Evolutionary conservation across 2,888 invertebrate species (phyloP), one percentile per base, ranked within the genome.

Genomic region (Nomada fabriciana): DNA sequence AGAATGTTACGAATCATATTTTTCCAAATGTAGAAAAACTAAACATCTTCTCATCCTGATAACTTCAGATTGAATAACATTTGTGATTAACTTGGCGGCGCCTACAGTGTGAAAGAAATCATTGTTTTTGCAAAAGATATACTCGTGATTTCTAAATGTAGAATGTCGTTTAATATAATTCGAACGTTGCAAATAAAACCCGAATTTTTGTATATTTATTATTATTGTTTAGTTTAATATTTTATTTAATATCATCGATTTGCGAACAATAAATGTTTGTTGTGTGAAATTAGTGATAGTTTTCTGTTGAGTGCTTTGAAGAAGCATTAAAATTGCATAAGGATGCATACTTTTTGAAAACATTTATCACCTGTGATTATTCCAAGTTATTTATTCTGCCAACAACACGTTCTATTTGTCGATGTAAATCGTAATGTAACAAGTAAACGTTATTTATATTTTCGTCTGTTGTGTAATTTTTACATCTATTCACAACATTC

Each of bases 221-320:
- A 47, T 47, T 36, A 59, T 23, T 36, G 2, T 52, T 29, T 52
- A 18, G 3, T 23, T 23, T 20, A 43, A 15, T 36, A 10, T 61
- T 61, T 61, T 11, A 52, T 59, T 61, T n/a, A 60, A n/a, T 73
- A 55, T 23, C 36, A 42, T n/a, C 2, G n/a, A 55, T 67, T 67
- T 15, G 13, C 50, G 2, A 25, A 13, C 1, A 23, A 18, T 47
- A 2, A 2, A 18, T 60, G 50, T 52, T 50, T 43, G 36, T 29
- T 29, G 10, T 29, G 23, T 53, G 23, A 75, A n/a, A 36, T n/a
- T 23, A 10, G 23, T 18, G 1, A 60, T 52, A 29, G n/a, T 52
- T 3, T 36, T 23, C 0, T 20, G 1, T 50, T 50, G 10, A 36
- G 29, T 42, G 11, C 20, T 20, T 36, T 53, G 13, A 47, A 15